Percentiles rank a stretch among this genome's conserved stretches.
Conservation (phyloP, 2,888 invertebrate genomes). For the Chloroclysta siterata region DNA sequence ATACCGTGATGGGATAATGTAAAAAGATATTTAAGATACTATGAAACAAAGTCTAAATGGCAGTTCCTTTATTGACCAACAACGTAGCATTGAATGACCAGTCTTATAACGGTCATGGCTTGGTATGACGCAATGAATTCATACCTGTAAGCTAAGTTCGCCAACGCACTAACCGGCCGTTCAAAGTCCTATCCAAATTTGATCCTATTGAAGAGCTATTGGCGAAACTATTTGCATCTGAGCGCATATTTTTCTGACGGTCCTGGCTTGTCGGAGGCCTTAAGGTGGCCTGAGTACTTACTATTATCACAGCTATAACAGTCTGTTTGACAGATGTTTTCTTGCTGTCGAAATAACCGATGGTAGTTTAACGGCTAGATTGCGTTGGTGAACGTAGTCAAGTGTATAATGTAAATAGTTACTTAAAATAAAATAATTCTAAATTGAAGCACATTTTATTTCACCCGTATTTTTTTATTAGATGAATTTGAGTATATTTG, state of each 20-base stretch:
- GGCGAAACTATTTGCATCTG: neutral
- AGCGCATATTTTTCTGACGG: neutral
- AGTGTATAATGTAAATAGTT: constrained; percentile 33
- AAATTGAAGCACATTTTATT: constrained; percentile 36
- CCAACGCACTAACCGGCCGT: neutral
- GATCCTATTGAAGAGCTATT: neutral
- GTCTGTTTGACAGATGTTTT: no score
- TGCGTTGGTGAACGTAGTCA: constrained; percentile 5
- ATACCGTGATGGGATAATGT: neutral
- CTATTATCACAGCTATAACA: no score
- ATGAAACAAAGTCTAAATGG: no score
- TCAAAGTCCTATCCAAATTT: neutral
- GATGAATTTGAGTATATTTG: no score
- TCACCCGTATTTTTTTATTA: constrained; percentile 16
- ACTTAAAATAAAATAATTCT: constrained; percentile 30
- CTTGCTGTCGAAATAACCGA: neutral
- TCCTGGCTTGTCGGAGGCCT: no score
- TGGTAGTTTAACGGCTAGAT: neutral
- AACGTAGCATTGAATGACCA: neutral
- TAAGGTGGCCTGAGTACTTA: neutral
- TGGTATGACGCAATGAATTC: neutral
- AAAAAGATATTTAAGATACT: no score
- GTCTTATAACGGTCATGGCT: neutral
- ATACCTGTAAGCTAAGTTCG: neutral
- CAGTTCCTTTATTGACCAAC: neutral